Conservation (phyloP, 2,113 vertebrate genomes). For the Vulpes ferrilata region DNA sequence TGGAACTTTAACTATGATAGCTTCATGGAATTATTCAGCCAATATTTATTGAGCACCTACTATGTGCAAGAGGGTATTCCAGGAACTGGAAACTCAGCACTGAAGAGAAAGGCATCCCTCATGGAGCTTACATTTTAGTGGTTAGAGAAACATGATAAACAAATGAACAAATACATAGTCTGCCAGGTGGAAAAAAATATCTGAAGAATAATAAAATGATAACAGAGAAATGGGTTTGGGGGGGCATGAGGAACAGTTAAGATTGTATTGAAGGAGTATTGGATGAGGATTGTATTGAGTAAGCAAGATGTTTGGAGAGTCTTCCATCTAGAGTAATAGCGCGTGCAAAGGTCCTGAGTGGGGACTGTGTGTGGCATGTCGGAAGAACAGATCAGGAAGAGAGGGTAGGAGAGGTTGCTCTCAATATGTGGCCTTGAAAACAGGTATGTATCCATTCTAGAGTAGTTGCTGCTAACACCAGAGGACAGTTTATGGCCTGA, state of each 20-base stretch:
- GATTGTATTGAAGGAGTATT: background rate
- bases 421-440: background rate
- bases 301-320: background rate
- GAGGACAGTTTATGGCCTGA: background rate
- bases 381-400: background rate
- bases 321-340: background rate
- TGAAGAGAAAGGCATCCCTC: background rate
- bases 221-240: background rate
- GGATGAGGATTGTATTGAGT: no score
- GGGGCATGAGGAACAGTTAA: rapidly evolving
- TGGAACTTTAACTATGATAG: background rate
- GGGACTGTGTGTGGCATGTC: no score
- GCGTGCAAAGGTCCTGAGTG: background rate
- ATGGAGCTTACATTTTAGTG: background rate
- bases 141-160: background rate
- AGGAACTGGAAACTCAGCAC: background rate
- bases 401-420: background rate
- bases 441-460: background rate
- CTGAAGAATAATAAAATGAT: background rate
- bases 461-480: background rate
- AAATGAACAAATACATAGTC: background rate
- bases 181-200: background rate
- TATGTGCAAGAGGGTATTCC: background rate
- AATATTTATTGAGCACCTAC: background rate
- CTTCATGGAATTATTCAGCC: background rate